Conservation (phyloP, 2,113 vertebrate species). For the Maccullochella peelii region DNA sequence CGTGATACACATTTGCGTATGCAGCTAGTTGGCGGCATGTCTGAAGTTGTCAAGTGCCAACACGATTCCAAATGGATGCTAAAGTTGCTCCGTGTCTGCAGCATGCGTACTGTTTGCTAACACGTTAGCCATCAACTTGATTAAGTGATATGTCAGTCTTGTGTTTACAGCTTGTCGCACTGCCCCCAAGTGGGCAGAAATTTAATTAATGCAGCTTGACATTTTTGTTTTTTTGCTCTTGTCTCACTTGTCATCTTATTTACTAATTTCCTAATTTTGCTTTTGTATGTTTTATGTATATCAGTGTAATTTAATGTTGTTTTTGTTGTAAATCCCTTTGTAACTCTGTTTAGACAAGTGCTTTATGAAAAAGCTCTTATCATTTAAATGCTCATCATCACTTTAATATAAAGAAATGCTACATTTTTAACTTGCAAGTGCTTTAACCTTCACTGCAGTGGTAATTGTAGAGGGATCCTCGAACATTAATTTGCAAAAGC, state of each 20-base stretch:
- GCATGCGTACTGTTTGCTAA: not conserved
- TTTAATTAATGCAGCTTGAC: not conserved
- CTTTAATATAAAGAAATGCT: conserved; percentile 14
- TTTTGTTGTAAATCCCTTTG: not conserved
- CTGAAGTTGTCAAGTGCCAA: no score
- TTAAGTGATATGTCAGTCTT: not conserved
- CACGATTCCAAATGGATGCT: no score
- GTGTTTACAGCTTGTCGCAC: not conserved
- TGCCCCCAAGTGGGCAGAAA: not conserved
- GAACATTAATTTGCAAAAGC: conserved; percentile 24
- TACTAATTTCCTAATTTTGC: not conserved
- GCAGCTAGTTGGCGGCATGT: no score
- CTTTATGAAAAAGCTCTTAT: not conserved
- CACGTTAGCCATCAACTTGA: not conserved
- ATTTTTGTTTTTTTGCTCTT: not conserved
- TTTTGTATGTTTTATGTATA: not conserved
- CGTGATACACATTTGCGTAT: no score
- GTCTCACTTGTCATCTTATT: not conserved
- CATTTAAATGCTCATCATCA: conserved; percentile 29
- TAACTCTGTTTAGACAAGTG: conserved; percentile 5
- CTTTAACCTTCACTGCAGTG: conserved; percentile 25
- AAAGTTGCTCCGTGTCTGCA: no score
- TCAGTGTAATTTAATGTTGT: not conserved
- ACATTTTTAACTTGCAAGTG: conserved; percentile 16
- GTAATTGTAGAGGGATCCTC: conserved; percentile 24